Evolutionary conservation across 2,113 vertebrate species (phyloP).

Genomic region (Pantherophis guttatus): DNA sequence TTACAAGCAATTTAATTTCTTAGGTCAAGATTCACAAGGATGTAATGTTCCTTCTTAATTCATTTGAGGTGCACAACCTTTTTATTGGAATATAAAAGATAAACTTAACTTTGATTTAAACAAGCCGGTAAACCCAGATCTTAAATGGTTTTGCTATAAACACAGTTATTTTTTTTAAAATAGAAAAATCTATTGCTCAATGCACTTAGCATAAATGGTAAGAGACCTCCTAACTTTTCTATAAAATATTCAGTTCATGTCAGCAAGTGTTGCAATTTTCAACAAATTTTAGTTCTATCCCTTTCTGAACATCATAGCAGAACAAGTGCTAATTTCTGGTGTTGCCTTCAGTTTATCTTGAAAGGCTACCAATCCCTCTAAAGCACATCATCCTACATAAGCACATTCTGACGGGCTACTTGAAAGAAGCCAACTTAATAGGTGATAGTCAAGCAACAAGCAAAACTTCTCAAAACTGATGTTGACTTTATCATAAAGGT

Average conservation of each 20-base stretch:
- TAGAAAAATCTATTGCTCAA: background rate
- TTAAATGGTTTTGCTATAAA: conserved; percentile 10
- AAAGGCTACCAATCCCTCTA: background rate
- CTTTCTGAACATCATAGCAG: background rate
- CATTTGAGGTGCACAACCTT: background rate
- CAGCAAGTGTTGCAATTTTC: background rate
- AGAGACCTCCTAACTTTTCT: background rate
- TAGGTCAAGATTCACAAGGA: conserved; percentile 9
- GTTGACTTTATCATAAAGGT: background rate
- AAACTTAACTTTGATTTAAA: conserved; percentile 23
- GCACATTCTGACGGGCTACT: background rate
- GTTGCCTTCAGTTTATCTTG: background rate
- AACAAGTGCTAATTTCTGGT: background rate
- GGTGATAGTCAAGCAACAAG: background rate
- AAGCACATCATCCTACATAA: background rate
- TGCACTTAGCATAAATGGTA: background rate
- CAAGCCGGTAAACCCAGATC: background rate
- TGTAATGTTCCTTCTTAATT: background rate
- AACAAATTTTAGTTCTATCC: background rate
- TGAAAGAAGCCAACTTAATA: background rate
- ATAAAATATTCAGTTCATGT: background rate
- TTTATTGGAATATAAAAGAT: conserved; percentile 14
- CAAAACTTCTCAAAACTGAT: background rate
- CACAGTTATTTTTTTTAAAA: background rate
- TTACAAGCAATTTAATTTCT: conserved; percentile 30